phyloP scores from a whole-genome alignment of 2,888 invertebrate species.

The Spilarctia lutea region DNA sequence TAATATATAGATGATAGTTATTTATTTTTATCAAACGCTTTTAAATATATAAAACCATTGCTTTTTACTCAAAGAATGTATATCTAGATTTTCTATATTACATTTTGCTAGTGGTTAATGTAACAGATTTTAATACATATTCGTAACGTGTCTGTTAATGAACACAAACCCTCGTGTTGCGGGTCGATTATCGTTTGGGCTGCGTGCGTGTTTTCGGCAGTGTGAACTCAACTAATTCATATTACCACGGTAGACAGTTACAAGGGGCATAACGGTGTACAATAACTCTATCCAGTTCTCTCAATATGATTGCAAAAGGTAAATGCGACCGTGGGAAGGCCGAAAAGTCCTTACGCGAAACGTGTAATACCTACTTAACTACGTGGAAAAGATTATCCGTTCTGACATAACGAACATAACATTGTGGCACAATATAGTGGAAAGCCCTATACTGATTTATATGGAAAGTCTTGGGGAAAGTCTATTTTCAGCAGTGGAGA shows the following conservation, averaged over 20 bases:
- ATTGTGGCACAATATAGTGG: constrained; percentile 12
- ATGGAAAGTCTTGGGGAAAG: no score
- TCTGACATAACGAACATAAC: constrained; percentile 51
- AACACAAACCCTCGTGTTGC: constrained; percentile 17
- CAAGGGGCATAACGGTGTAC: constrained; percentile 63
- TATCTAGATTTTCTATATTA: neutral
- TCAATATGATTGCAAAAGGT: constrained; percentile 50
- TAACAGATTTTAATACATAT: neutral
- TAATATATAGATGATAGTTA: no score
- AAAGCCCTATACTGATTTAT: no score
- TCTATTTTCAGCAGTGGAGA: no score
- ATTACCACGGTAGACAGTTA: constrained; percentile 61
- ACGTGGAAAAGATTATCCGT: constrained; percentile 45
- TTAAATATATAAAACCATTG: no score
- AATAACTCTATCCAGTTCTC: constrained; percentile 56
- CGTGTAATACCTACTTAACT: constrained; percentile 10
- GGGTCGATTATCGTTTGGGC: constrained; percentile 52
- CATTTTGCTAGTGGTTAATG: neutral
- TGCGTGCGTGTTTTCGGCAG: constrained; percentile 62
- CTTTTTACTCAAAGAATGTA: no score
- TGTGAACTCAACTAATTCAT: constrained; percentile 65
- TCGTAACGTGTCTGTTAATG: constrained; percentile 31
- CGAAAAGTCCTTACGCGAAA: constrained; percentile 36
- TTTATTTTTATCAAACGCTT: neutral
- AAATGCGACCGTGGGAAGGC: constrained; percentile 60